Base-by-base conservation (phyloP, 2,888 invertebrate genomes). In the Portevinia maculata region DNA sequence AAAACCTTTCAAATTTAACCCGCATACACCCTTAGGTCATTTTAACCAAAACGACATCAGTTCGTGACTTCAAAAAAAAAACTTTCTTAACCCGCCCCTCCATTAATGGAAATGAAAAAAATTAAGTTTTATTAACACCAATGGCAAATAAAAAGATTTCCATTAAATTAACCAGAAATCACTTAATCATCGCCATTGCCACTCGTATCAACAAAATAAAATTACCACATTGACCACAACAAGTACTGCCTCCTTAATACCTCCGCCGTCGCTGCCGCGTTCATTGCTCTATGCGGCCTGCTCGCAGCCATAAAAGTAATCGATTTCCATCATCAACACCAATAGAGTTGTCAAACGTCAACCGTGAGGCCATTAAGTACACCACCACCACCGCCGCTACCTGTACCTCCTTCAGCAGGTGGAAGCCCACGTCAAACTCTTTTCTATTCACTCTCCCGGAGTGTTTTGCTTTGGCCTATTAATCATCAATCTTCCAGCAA, bases 271-370 rank as follows among this genome's bases (percentile, higher is more conserved):
- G 21, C 7, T 19, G 21, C 48, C 41, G 46, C 62, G 39, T 24
- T 53, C 19, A 69, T 50, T 74, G 41, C 52, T 34, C n/a, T 48
- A 24, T 44, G 41, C 24, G 34, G 46, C 15, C 28, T 19, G 39
- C 55, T 34, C 57, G 41, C 17, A 52, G 53, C 55, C 64, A 50
- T 83, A 65, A 60, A 71, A 44, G 60, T 46, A 83, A 83, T 83
- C 83, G 83, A 83, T 83, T 83, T 83, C 60, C 65, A 62, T 83
- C 83, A 83, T 83, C 78, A 83, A 34, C 83, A 57, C 78, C 65
- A 64, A 83, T 78, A 83, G 71, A 83, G 78, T 83, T 83, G 83
- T 83, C 83, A 83, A 83, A 67, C 78, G 83, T 71, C 83, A 83
- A 74, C 57, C 48, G 55, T 55, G 67, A 30, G 60, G 48, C 71